phyloP scores from a whole-genome alignment of 2,888 invertebrate genomes.

The Agonopterix arenella region DNA sequence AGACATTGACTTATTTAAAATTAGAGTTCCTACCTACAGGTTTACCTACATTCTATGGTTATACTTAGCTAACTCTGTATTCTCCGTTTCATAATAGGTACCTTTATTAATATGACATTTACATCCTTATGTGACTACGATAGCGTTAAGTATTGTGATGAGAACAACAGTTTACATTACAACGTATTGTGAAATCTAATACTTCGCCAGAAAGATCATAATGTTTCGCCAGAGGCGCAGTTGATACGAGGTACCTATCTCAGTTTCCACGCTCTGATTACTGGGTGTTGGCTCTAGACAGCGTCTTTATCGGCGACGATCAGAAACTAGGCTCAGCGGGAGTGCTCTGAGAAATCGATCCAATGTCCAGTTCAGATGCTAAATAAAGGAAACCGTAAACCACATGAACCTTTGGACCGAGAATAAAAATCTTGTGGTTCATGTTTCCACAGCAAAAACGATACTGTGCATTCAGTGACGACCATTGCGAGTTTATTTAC shows the following conservation, averaged over 20 bases:
- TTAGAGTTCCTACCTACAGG: too few relatives aligned
- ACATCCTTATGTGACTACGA: conserved; percentile 33
- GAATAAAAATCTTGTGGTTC: not conserved
- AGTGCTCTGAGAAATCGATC: conserved; percentile 44
- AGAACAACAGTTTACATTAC: conserved; percentile 3
- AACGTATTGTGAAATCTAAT: conserved; percentile 12
- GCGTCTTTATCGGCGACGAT: conserved; percentile 70
- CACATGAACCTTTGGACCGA: conserved; percentile 4
- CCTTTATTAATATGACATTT: conserved; percentile 23
- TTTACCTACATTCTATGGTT: too few relatives aligned
- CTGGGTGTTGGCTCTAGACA: conserved; percentile 76
- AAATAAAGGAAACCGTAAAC: not conserved
- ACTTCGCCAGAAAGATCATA: conserved; percentile 30
- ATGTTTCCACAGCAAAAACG: not conserved
- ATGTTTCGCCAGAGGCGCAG: conserved; percentile 24
- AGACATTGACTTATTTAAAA: too few relatives aligned
- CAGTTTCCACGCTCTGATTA: conserved; percentile 77
- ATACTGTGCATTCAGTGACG: too few relatives aligned
- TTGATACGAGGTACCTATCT: conserved; percentile 45
- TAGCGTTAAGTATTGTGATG: conserved; percentile 25
- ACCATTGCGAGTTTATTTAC: too few relatives aligned
- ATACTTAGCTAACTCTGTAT: too few relatives aligned
- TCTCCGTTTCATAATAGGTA: too few relatives aligned
- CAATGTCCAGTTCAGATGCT: not conserved
- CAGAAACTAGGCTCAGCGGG: conserved; percentile 50